Evolutionary conservation across 2,797 vertebrate species (phyloP).

Genomic region (Tragelaphus eurycerus): DNA sequence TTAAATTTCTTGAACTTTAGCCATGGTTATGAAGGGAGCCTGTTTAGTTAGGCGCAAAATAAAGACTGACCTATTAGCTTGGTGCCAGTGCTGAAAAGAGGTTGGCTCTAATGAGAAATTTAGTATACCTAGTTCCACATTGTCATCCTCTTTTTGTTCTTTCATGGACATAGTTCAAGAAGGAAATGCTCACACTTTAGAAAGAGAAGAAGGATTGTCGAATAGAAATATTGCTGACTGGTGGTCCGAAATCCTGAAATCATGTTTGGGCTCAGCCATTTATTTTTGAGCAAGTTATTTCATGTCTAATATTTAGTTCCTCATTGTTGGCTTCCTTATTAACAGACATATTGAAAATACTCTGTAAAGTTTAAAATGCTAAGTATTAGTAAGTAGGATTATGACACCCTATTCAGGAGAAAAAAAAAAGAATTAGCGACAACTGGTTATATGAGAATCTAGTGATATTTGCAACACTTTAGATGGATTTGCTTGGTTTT

Average conservation of each 20-base stretch:
- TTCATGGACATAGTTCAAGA: background rate
- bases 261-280: background rate
- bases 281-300: background rate
- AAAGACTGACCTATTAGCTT: constrained; percentile 22
- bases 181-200: background rate
- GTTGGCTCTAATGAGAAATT: constrained; percentile 46
- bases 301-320: background rate
- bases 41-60: constrained; percentile 37
- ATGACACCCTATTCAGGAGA: background rate
- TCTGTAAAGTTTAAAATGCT: background rate
- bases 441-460: background rate
- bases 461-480: background rate
- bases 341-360: background rate
- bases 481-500: background rate
- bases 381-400: background rate
- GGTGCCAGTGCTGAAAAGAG: background rate
- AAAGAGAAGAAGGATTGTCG: background rate
- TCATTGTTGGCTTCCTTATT: background rate
- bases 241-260: background rate
- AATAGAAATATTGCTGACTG: background rate
- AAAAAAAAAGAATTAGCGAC: background rate
- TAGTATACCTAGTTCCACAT: background rate
- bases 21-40: constrained; percentile 40
- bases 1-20: constrained; percentile 46
- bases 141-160: background rate